Percentiles rank a stretch among this genome's conserved stretches.
These are phyloP conservation scores for Chymomyza costata DNA, from an alignment of 1,140 invertebrate species.

Conservation along the genomic window DNA sequence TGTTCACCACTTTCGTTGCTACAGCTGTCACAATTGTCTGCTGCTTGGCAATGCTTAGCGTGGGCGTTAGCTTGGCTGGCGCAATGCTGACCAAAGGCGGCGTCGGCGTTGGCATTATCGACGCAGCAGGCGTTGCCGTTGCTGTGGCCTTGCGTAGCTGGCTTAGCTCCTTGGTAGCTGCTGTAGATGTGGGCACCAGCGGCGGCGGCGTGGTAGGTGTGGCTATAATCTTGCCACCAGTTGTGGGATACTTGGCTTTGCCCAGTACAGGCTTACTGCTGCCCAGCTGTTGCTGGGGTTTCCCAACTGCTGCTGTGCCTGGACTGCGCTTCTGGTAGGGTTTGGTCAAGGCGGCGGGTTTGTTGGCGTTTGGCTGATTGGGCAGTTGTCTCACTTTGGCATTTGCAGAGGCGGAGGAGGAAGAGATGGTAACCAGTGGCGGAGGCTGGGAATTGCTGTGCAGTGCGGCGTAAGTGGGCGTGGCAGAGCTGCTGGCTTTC, in stretches of 20 bases:
- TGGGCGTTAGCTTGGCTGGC: conserved; percentile 51
- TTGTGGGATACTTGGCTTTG: conserved; percentile 32
- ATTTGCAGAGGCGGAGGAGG: conserved; percentile 15
- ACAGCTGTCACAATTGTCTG: conserved; percentile 14
- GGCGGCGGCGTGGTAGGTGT: conserved; percentile 68
- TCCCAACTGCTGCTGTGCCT: conserved; percentile 30
- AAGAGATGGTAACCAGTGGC: conserved; percentile 65
- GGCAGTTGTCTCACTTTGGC: conserved; percentile 13
- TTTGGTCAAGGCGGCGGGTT: conserved; percentile 41
- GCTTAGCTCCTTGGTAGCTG: conserved; percentile 41
- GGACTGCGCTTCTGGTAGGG: conserved; percentile 52
- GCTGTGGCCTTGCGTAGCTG: conserved; percentile 43
- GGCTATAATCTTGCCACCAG: conserved; percentile 45
- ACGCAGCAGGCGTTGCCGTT: conserved; percentile 1
- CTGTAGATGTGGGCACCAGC: conserved; percentile 48
- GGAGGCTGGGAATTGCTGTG: conserved; percentile 50
- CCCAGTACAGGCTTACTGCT: conserved; percentile 15
- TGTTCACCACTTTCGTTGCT: conserved; percentile 9
- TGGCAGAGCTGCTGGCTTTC: conserved; percentile 15
- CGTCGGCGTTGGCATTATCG: conserved; percentile 25
- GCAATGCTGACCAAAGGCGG: conserved; percentile 61
- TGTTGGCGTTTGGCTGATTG: conserved; percentile 12
- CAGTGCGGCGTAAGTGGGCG: conserved; percentile 11
- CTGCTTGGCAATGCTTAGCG: conserved; percentile 47
- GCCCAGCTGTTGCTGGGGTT: conserved; percentile 28